Evolutionary conservation across 2,797 vertebrate genomes (phyloP).

Genomic region (Ctenosaura bakeri): DNA sequence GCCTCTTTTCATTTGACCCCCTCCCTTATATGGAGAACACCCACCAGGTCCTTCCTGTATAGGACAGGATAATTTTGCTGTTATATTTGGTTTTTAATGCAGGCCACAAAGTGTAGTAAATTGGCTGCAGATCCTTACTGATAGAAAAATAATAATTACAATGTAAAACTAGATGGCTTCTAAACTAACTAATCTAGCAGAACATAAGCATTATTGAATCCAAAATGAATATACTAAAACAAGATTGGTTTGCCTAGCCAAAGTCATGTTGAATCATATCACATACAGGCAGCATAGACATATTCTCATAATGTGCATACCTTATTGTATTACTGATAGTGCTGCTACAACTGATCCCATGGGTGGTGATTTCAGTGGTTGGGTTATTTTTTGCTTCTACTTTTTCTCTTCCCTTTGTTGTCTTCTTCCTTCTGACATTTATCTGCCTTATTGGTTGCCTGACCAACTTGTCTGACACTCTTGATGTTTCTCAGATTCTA

Average conservation of each 20-base stretch:
- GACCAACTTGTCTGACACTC: not conserved
- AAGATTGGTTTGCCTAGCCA: conserved; percentile 51
- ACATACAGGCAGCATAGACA: not conserved
- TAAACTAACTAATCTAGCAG: conserved; percentile 69
- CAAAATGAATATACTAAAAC: conserved; percentile 50
- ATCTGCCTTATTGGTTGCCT: not conserved
- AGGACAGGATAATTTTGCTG: conserved; percentile 47
- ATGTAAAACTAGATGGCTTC: conserved; percentile 50
- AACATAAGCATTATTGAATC: conserved; percentile 62
- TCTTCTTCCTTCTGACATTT: not conserved
- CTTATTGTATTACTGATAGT: not conserved
- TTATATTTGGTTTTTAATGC: conserved; percentile 65
- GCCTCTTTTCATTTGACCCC: conserved; percentile 38
- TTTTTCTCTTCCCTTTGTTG: not conserved
- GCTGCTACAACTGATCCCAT: too few relatives aligned
- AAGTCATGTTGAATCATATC: conserved; percentile 45
- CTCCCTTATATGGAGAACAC: conserved; percentile 46
- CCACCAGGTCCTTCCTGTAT: conserved; percentile 43
- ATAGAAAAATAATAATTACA: conserved; percentile 72
- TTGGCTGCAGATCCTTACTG: conserved; percentile 64
- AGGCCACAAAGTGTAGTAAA: conserved; percentile 67
- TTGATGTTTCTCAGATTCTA: not conserved
- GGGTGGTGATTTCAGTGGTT: too few relatives aligned
- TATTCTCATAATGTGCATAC: not conserved
- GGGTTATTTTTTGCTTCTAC: not conserved